Conservation (phyloP, 1,140 invertebrate genomes). For the Apis florea region DNA sequence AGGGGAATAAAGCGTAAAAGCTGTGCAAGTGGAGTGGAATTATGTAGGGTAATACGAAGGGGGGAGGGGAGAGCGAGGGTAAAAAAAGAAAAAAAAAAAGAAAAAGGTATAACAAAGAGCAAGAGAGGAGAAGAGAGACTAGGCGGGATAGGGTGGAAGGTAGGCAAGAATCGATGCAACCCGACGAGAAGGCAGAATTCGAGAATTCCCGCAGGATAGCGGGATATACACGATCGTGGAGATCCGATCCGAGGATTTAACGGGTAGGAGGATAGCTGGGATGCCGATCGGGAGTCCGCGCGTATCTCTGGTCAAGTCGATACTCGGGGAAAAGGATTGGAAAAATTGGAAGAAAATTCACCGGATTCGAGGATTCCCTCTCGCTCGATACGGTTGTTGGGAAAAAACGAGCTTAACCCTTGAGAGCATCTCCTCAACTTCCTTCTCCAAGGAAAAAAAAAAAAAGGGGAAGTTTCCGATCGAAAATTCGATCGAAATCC, state of each 20-base stretch:
- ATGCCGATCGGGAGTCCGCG: constrained; percentile 31
- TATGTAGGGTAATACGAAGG: constrained; percentile 49
- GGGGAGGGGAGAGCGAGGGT: constrained; percentile 42
- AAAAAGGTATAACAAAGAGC: constrained; percentile 47
- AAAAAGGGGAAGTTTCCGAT: not conserved
- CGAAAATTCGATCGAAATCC: not conserved
- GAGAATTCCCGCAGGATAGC: constrained; percentile 73
- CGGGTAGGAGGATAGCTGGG: constrained; percentile 21
- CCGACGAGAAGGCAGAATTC: constrained; percentile 67
- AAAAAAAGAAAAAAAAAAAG: constrained; percentile 37
- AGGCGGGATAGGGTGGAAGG: constrained; percentile 19
- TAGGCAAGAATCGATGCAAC: constrained; percentile 73
- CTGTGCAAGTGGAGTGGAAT: not conserved
- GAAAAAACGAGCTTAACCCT: not conserved
- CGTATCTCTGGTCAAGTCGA: constrained; percentile 41
- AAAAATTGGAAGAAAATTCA: constrained; percentile 38
- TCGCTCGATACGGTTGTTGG: constrained; percentile 3
- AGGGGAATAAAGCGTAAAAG: not conserved
- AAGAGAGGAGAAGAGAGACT: constrained; percentile 3
- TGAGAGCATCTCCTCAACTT: not conserved
- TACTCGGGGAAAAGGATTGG: constrained; percentile 28
- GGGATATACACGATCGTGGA: constrained; percentile 62
- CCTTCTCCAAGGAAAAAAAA: not conserved
- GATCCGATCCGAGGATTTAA: constrained; percentile 57
- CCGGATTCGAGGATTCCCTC: not conserved